phyloP scores from a whole-genome alignment of 2,888 invertebrate species.

The Sialis lutaria region DNA sequence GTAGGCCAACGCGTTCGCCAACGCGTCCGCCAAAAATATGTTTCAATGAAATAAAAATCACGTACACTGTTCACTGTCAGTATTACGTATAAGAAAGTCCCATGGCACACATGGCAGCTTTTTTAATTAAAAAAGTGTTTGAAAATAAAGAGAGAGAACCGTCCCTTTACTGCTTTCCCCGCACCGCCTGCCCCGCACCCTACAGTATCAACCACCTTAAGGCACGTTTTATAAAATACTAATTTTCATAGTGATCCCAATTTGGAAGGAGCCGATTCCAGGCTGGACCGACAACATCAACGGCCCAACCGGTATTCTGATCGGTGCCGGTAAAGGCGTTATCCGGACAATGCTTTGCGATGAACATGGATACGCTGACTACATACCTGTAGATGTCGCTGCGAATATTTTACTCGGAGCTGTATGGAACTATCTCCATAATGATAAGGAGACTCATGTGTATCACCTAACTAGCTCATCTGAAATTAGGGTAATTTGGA shows the following conservation, averaged over 20 bases:
- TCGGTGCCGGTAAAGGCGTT: conserved; percentile 74
- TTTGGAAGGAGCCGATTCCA: conserved; percentile 67
- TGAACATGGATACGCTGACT: conserved; percentile 59
- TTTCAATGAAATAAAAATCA: too few relatives aligned
- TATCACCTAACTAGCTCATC: conserved; percentile 65
- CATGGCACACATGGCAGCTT: too few relatives aligned
- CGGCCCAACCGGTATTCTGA: conserved; percentile 74
- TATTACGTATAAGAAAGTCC: too few relatives aligned
- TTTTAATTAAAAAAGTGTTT: too few relatives aligned
- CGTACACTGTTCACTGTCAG: too few relatives aligned
- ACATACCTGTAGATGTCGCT: conserved; percentile 62
- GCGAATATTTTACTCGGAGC: conserved; percentile 55
- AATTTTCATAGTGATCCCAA: conserved; percentile 50
- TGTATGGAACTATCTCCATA: conserved; percentile 45
- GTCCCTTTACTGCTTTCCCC: too few relatives aligned
- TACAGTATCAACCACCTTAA: too few relatives aligned
- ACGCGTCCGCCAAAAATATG: too few relatives aligned
- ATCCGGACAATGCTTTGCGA: conserved; percentile 78
- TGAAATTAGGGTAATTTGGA: conserved; percentile 43
- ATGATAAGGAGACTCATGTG: conserved; percentile 37
- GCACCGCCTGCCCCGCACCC: too few relatives aligned
- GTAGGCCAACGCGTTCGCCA: too few relatives aligned
- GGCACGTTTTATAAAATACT: too few relatives aligned
- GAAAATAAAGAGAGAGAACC: too few relatives aligned
- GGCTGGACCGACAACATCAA: conserved; percentile 92